Percentiles rank a stretch among this genome's conserved stretches.
phyloP scores from a whole-genome alignment of 2,888 invertebrate species.

The Machimus rusticus region DNA sequence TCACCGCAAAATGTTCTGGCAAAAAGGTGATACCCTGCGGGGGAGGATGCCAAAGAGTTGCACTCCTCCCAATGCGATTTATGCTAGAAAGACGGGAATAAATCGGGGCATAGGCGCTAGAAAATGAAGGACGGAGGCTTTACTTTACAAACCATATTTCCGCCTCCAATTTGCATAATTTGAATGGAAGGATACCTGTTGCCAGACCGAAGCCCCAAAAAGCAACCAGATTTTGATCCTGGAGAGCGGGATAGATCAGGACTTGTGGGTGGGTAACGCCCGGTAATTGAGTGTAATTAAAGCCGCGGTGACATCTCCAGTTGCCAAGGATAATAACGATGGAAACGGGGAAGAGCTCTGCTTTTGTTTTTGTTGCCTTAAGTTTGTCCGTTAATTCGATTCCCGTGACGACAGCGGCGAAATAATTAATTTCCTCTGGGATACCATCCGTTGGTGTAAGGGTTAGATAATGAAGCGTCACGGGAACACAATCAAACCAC shows the following conservation, averaged over 20 bases:
- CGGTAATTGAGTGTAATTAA: constrained; percentile 63
- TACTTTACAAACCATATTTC: constrained; percentile 55
- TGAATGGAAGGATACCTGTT: constrained; percentile 52
- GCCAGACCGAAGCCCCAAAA: constrained; percentile 51
- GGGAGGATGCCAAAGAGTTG: neutral
- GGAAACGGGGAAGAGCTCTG: neutral
- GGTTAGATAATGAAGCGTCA: constrained; percentile 23
- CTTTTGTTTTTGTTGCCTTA: constrained; percentile 49
- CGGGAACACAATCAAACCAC: neutral
- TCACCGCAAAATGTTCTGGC: constrained; percentile 25
- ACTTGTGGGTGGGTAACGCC: constrained; percentile 51
- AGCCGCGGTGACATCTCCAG: constrained; percentile 52
- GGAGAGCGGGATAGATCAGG: constrained; percentile 48
- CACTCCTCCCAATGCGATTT: neutral
- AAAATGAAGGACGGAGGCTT: neutral
- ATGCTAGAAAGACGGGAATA: neutral
- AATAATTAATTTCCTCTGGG: constrained; percentile 38
- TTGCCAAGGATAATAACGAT: neutral
- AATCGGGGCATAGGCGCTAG: constrained; percentile 3
- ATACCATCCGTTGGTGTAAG: constrained; percentile 36
- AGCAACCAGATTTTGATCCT: constrained; percentile 54
- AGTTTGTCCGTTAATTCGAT: constrained; percentile 50
- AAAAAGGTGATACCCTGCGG: neutral
- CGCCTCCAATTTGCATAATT: constrained; percentile 62
- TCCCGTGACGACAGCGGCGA: constrained; percentile 42